Conservation (phyloP, 1,140 invertebrate species). For the Megalopta genalis region DNA sequence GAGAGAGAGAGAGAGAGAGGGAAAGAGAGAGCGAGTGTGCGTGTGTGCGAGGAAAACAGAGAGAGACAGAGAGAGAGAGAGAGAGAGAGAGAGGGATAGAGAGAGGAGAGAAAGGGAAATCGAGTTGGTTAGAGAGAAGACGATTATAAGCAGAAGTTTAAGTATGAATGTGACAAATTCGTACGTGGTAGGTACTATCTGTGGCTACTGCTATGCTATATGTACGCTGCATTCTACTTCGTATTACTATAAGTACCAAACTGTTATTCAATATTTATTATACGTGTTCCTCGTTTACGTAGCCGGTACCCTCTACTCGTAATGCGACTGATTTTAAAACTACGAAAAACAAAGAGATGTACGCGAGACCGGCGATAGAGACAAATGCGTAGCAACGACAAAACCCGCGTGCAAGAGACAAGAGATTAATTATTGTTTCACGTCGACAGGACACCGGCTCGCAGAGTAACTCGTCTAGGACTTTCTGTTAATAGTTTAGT, state of each 20-base stretch:
- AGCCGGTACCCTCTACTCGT: slow-evolving; percentile 52
- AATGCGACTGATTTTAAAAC: slow-evolving; percentile 61
- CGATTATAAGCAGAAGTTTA: slow-evolving; percentile 32
- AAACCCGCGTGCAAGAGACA: not conserved
- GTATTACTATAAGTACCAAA: slow-evolving; percentile 70
- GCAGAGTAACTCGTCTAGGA: not conserved
- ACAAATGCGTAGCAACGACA: slow-evolving; percentile 26
- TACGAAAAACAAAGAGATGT: not conserved
- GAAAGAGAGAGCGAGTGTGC: too few species aligned
- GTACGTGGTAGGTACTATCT: slow-evolving; percentile 64
- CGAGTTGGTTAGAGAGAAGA: slow-evolving; percentile 13
- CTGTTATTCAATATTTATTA: slow-evolving; percentile 73
- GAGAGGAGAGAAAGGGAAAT: slow-evolving; percentile 5
- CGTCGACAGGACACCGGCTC: slow-evolving; percentile 5
- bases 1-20: slow-evolving; percentile 12
- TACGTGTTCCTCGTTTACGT: slow-evolving; percentile 73
- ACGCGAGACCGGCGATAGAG: slow-evolving; percentile 18
- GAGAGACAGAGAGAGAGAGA: not conserved
- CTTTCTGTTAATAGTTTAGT: not conserved
- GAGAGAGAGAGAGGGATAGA: slow-evolving; percentile 2
- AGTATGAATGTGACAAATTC: slow-evolving; percentile 61
- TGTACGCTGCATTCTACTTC: slow-evolving; percentile 72
- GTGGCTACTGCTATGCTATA: slow-evolving; percentile 68
- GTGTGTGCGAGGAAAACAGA: not conserved
- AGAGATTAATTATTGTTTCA: slow-evolving; percentile 25